phyloP scores from a whole-genome alignment of 2,113 vertebrate species.

The Sapayoa aenigma region DNA sequence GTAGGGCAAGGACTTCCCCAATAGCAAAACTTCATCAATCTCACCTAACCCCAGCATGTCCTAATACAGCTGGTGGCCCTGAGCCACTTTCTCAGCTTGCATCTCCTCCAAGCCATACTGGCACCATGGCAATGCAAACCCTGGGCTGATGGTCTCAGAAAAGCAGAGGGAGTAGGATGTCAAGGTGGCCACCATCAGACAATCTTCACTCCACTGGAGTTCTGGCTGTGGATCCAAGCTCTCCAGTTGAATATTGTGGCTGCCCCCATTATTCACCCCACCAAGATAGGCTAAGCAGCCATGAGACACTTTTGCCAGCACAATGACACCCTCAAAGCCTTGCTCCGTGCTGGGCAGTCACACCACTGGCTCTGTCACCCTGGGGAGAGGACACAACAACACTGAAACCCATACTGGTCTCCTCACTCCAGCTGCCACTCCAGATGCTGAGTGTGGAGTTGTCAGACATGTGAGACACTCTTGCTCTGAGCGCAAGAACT shows the following conservation, averaged over 20 bases:
- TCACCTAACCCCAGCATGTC: background rate
- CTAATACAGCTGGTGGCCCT: background rate
- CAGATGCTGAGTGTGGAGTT: rapidly evolving
- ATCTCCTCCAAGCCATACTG: background rate
- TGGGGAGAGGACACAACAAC: background rate
- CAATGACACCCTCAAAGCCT: background rate
- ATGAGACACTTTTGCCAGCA: rapidly evolving
- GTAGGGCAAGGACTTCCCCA: background rate
- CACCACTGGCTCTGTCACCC: background rate
- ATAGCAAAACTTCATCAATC: background rate
- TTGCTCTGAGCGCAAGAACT: background rate
- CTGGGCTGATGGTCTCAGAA: background rate
- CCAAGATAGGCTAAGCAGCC: background rate
- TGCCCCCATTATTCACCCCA: background rate
- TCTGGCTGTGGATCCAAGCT: background rate
- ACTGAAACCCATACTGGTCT: background rate
- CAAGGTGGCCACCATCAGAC: background rate
- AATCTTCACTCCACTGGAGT: background rate
- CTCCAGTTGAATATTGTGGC: background rate
- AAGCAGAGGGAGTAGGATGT: rapidly evolving
- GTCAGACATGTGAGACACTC: background rate
- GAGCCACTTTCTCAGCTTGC: background rate
- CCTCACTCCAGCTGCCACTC: background rate
- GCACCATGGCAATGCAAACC: rapidly evolving
- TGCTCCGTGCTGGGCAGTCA: background rate